Evolutionary conservation across 2,888 invertebrate species (phyloP), one percentile per base, ranked within the genome.

Genomic region (Molorchus minor): DNA sequence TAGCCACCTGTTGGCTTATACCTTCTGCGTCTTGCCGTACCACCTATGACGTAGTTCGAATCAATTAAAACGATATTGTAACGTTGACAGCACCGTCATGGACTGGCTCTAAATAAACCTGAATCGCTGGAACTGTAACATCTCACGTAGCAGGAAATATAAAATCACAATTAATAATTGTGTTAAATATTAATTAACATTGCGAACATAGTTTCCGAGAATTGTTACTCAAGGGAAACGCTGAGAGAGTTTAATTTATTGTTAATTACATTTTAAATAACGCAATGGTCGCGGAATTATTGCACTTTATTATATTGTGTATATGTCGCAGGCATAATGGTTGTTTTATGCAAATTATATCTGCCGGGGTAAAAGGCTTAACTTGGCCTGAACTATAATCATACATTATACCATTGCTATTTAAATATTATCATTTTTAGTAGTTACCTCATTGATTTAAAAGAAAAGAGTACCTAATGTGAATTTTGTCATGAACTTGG

Each of bases 121-220:
- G 56, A 71, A 72, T 70, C 57, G 61, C 60, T 68, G 65, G 64
- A 72, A 71, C 70, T 56, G 57, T 30, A 57, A 61, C 58, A 62
- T 36, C 63, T 55, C 73, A 72, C 73, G 73, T 71, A 68, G 67
- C 64, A 68, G 71, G 69, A 72, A 71, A 71, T 71, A 71, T 71
- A 71, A 72, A 72, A 69, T 61, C 55, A 52, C 60, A 65, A 68
- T 70, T 71, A 71, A 71, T 66, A 65, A 70, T 72, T 67, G 63
- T 67, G 47, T 36, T 36, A 47, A 47, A 47, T 47, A 47, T 36
- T 49, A 49, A 49, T 56, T 40, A 56, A 40, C 19, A 30, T 40
- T 49, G 21, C 43, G 12, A 41, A 30, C 33, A 46, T 47, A 30
- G 54, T 43, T 65, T 63, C 65, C 29, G 19, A 44, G 65, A 63